Conservation (phyloP, 23 tunicate species). For the Halocynthia roretzi region DNA sequence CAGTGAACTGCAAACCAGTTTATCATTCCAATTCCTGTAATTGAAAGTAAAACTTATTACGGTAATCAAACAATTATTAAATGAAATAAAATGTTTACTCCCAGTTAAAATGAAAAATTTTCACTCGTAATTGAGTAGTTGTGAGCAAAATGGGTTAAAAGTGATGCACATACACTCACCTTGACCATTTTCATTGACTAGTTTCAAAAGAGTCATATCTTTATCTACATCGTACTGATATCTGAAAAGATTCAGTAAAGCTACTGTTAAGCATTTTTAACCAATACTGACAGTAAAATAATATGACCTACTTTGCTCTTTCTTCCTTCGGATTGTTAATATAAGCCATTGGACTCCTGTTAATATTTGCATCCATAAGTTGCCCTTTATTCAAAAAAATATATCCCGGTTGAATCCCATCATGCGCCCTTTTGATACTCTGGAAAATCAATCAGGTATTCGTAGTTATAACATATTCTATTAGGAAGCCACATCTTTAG, state of each 20-base stretch:
- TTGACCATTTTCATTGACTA: conserved; percentile 46
- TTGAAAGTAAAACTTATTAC: neutral
- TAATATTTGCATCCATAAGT: conserved; percentile 63
- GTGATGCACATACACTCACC: conserved; percentile 8
- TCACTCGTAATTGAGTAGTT: neutral
- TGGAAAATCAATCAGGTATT: neutral
- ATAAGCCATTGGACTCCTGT: conserved; percentile 88
- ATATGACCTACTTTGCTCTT: conserved; percentile 33
- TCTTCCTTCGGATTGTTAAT: conserved; percentile 61
- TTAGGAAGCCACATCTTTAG: too few relatives aligned
- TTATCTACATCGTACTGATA: conserved; percentile 77
- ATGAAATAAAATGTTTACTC: neutral
- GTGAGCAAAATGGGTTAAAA: neutral
- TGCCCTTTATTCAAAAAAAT: conserved; percentile 83
- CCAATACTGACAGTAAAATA: neutral
- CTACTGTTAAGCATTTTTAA: neutral
- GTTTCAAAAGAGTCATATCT: conserved; percentile 75
- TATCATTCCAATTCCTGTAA: conserved; percentile 73
- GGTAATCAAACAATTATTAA: neutral
- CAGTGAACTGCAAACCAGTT: conserved; percentile 98
- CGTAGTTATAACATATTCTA: too few relatives aligned
- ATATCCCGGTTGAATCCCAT: conserved; percentile 43
- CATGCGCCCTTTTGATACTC: conserved; percentile 62
- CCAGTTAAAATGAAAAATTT: neutral
- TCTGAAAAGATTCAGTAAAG: conserved; percentile 30